Base-by-base conservation (phyloP, 1,140 invertebrate species). In the Thaumetopoea pityocampa region DNA sequence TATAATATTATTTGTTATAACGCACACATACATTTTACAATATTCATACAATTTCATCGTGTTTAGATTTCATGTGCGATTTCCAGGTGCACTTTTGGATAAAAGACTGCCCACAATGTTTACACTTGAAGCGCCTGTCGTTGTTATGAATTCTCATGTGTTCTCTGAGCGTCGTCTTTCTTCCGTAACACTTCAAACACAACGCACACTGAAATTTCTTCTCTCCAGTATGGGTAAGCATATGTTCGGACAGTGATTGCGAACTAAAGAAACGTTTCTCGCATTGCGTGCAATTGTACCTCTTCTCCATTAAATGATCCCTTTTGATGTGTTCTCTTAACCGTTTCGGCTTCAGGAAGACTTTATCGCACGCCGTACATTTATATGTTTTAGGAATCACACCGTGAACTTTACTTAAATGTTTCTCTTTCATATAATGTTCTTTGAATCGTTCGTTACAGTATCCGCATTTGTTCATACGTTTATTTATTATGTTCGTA, bases 151-250 rank as follows among this genome's bases (percentile, higher is more conserved):
- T 85, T 38, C 85, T 83, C 14, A 85, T 53, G 38, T 88, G 87
- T 9, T 84, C 77, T 3, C 79, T 74, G 11, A 88, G 62, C 10
- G 85, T 72, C 3, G 73, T 82, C 44, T 85, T 84, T 4, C 78
- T 64, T 0, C 77, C 89, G 64, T 85, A 90, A n/a, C n/a, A 76
- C 36, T 88, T 88, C n/a, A 86, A 84, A 62, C 92, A 94, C n/a
- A 88, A 78, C 0, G 86, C 84, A 58, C 86, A 87, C 48, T 90
- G 87, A 63, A 92, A 91, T 4, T 92, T 91, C 30, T 90, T 89
- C 42, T 90, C 88, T 0, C 92, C 90, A 0, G 90, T 91, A 44
- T 89, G 88, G 8, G 56, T 67, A 7, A 77, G 33, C 54, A 83
- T 66, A 43, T 87, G 85, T 2, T 43, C 30, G 1, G 51, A 52